These are phyloP conservation scores for Stomatorhinus ivindoensis DNA, from an alignment of 2,113 vertebrate genomes.

Conservation along the genomic window DNA sequence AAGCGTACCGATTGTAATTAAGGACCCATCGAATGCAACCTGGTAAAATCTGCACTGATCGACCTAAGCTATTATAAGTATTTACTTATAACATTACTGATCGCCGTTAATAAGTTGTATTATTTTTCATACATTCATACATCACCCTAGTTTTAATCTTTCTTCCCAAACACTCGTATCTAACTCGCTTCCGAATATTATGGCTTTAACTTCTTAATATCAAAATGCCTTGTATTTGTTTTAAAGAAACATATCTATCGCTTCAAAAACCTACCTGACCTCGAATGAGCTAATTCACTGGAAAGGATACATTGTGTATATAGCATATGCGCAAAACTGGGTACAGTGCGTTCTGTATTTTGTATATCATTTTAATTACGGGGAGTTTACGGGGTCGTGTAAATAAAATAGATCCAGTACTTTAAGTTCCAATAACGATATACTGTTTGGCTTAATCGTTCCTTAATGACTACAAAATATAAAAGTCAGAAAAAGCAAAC, in stretches of 20 bases:
- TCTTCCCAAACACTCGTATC: not conserved
- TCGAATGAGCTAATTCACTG: not conserved
- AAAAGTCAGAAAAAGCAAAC: not conserved
- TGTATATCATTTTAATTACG: not conserved
- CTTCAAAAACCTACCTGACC: not conserved
- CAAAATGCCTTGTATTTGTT: not conserved
- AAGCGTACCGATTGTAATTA: not conserved
- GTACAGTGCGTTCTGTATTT: not conserved
- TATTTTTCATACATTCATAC: not conserved
- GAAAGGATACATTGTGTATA: not conserved
- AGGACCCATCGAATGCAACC: not conserved
- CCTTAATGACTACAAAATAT: not conserved
- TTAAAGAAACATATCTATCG: not conserved
- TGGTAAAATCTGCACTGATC: not conserved
- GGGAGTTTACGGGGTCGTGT: not conserved
- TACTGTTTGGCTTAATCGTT: not conserved
- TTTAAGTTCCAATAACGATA: not conserved
- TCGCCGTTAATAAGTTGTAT: not conserved
- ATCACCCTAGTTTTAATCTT: not conserved
- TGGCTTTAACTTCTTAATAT: not conserved
- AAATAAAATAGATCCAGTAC: not conserved
- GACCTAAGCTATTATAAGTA: not conserved
- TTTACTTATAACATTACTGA: not conserved
- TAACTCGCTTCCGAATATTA: not conserved
- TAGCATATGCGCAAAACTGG: not conserved